Evolutionary conservation across 2,113 vertebrate genomes (phyloP), one percentile per base, ranked within the genome.

Genomic region (Indri indri): DNA sequence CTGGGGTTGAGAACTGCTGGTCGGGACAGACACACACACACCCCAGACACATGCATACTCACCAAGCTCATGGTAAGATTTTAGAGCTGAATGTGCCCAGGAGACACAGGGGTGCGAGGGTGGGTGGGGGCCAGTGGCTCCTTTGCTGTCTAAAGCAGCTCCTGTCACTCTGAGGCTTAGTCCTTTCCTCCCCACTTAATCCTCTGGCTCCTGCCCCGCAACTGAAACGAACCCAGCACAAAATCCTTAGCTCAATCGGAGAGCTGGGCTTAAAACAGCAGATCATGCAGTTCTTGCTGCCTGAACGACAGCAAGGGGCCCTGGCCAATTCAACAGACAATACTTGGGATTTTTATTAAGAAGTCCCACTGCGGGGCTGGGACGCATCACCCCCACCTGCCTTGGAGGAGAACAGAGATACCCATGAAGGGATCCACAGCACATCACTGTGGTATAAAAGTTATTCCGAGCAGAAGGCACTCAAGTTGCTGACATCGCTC

Each of bases 51-150:
- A 7, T 0, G 23, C 40, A 30, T 63, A 27, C 4, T 30, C 50
- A 6, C 47, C 16, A 17, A 68, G 83, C 25, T 54, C 37, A 1
- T 0, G 45, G 5, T 9, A 37, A 32, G 54, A 59, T 30, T 11
- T 50, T 18, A 84, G 37, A 27, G 71, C 47, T 11, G 9, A 42
- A 4, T 14, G 17, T 37, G 34, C 22, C 45, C 27, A 7, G 61
- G 83, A 32, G 27, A 5, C 57, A 47, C 30, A 3, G 16, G 1
- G 0, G 0, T 0, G 7, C n/a, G 25, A 8, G 47, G 32, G 47
- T 0, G 7, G 37, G 52, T 8, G 3, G 30, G 18, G 13, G 12
- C 12, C n/a, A 20, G 1, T 0, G 6, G n/a, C 47, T 22, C 23
- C 54, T 47, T 10, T 12, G 30, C 54, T 1, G 0, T 45, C 89